phyloP scores from a whole-genome alignment of 2,113 vertebrate species.

The Enhydra lutris region DNA sequence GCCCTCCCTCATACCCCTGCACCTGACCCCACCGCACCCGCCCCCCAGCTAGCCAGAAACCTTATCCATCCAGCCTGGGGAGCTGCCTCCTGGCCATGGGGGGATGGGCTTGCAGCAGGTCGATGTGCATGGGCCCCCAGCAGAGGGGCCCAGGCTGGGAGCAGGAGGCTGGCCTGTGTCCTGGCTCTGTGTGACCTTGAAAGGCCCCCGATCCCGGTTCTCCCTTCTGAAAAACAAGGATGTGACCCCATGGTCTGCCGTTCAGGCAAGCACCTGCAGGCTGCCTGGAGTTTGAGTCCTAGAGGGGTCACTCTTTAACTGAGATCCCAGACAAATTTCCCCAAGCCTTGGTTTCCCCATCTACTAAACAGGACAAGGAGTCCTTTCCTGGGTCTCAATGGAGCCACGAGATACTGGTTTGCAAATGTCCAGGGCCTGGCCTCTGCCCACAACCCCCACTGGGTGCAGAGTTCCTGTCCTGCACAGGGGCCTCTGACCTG shows the following conservation, averaged over 20 bases:
- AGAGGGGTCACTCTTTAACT: background rate
- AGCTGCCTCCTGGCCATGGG: background rate
- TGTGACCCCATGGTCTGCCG: rapidly evolving
- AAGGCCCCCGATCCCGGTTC: background rate
- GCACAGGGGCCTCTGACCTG: background rate
- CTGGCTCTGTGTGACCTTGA: background rate
- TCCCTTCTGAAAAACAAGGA: background rate
- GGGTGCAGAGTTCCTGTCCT: rapidly evolving
- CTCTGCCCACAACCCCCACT: rapidly evolving
- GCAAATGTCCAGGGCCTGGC: background rate
- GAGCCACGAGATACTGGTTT: background rate
- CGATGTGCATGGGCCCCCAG: background rate
- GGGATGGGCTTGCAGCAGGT: background rate
- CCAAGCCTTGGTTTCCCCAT: background rate
- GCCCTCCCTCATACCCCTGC: background rate
- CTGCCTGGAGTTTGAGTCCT: background rate
- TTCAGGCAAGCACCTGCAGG: rapidly evolving
- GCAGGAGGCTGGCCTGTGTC: background rate
- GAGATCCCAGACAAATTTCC: background rate
- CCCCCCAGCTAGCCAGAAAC: background rate
- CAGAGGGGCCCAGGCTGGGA: background rate
- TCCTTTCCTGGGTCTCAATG: background rate
- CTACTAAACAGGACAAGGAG: background rate
- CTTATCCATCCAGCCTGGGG: background rate
- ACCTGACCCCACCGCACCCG: background rate